Evolutionary conservation across 2,888 invertebrate genomes (phyloP), one percentile per base, ranked within the genome.

Genomic region (Heliconius charithonia): DNA sequence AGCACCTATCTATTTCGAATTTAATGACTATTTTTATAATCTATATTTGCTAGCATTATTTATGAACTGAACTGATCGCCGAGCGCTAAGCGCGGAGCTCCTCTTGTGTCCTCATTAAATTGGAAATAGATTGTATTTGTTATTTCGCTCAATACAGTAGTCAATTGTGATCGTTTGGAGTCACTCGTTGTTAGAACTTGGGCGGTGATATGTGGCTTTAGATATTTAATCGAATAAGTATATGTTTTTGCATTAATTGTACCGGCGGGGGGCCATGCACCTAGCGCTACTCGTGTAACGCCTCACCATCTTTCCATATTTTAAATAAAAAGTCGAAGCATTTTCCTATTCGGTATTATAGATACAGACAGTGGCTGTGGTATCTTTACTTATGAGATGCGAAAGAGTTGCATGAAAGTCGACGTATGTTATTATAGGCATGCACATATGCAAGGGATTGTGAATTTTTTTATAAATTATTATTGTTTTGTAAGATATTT

Each of bases 331-430:
- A 90, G 87, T 92, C 88, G 84, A 90, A 92, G 93, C 94, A 93
- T 94, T 94, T 93, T 94, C 93, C 94, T 94, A 94, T 94, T 95
- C 91, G 95, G 94, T 94, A 94, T 94, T 94, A 93, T 94, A 92
- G 93, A 94, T 94, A 95, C 94, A 94, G 94, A 93, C 93, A 93
- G 94, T 95, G 95, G 95, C 95, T 95, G 95, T 95, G 95, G 95
- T 95, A 94, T 94, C 91, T 93, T 94, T 92, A 94, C 93, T 93
- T 93, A 93, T 90, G 90, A 93, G 92, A 92, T 87, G 84, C 90
- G 93, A 88, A 90, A 89, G 86, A 86, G 88, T 79, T 77, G 90
- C 82, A 87, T 92, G 93, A 82, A 86, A 93, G 94, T 76, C 76
- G 94, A 94, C 19, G 94, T 86, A 93, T 94, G 95, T 94, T 94